A percentile compares a stretch with the other conserved stretches of the same genome.
Conservation (phyloP, 2,113 vertebrate species). For the Panthera uncia region DNA sequence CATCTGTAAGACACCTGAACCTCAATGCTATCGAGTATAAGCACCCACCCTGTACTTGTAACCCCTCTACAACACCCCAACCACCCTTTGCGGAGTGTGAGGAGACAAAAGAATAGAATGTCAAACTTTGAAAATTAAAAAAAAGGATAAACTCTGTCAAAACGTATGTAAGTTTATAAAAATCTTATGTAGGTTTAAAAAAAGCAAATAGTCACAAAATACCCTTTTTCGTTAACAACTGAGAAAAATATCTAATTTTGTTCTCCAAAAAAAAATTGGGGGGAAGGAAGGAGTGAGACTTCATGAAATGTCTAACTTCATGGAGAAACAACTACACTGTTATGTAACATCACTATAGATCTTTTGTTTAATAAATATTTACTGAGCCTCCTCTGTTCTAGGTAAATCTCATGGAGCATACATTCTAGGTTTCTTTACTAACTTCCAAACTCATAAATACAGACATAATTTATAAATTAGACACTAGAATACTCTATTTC, state of each 20-base stretch:
- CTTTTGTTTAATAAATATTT: not conserved
- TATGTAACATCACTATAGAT: not conserved
- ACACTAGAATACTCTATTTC: not conserved
- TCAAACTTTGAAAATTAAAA: constrained; percentile 5
- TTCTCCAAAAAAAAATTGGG: not conserved
- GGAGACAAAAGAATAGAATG: not conserved
- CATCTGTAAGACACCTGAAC: not conserved
- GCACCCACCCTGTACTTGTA: not conserved
- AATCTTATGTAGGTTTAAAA: constrained; percentile 5
- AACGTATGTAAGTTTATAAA: not conserved
- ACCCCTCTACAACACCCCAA: not conserved
- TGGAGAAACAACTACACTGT: not conserved
- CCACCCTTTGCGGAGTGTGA: not conserved
- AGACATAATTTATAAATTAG: not conserved
- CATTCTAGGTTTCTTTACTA: not conserved
- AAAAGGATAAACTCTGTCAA: not conserved
- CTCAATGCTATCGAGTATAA: not conserved
- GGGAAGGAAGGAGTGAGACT: not conserved
- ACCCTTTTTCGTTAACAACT: not conserved
- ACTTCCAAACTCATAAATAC: not conserved
- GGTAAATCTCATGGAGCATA: not conserved
- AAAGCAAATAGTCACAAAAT: not conserved
- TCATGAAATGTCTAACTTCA: not conserved
- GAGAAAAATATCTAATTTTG: constrained; percentile 37
- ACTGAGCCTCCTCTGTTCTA: not conserved